A percentile compares a stretch with the other conserved stretches of the same genome.
Conservation (phyloP, 2,797 vertebrate genomes). For the Mycteria americana region DNA sequence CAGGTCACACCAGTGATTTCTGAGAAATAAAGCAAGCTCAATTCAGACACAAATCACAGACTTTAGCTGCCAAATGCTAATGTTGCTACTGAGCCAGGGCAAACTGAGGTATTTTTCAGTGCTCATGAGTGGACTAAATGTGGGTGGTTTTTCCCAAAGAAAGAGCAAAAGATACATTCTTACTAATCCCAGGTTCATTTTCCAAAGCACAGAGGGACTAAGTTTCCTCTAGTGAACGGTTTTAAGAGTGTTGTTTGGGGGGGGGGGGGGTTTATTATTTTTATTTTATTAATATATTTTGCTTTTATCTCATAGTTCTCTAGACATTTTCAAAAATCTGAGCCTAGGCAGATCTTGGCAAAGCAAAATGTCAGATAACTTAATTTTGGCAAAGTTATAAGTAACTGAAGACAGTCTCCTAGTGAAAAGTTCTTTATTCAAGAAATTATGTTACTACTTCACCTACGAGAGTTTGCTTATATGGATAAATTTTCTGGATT, state of each 20-base stretch:
- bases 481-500: not conserved
- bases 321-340: not conserved
- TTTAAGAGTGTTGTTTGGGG: not conserved
- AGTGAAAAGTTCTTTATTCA: not conserved
- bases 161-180: not conserved
- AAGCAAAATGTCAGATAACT: slow-evolving; percentile 4
- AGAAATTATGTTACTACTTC: not conserved
- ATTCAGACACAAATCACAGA: slow-evolving; percentile 44
- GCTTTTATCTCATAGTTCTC: not conserved
- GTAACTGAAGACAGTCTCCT: not conserved
- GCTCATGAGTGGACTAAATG: not conserved
- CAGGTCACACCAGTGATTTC: slow-evolving; percentile 45
- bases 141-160: not conserved
- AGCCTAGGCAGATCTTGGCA: not conserved
- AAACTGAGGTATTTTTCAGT: slow-evolving; percentile 23
- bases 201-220: not conserved
- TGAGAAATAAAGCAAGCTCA: slow-evolving; percentile 17
- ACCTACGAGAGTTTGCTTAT: not conserved
- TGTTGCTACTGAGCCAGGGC: not conserved
- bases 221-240: not conserved
- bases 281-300: not conserved
- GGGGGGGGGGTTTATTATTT: not conserved
- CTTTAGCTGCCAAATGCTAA: slow-evolving; percentile 40
- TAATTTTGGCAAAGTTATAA: not conserved
- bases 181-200: not conserved